These are phyloP conservation scores for Brachylomia viminalis DNA, from an alignment of 2,888 invertebrate genomes.

Conservation along the genomic window DNA sequence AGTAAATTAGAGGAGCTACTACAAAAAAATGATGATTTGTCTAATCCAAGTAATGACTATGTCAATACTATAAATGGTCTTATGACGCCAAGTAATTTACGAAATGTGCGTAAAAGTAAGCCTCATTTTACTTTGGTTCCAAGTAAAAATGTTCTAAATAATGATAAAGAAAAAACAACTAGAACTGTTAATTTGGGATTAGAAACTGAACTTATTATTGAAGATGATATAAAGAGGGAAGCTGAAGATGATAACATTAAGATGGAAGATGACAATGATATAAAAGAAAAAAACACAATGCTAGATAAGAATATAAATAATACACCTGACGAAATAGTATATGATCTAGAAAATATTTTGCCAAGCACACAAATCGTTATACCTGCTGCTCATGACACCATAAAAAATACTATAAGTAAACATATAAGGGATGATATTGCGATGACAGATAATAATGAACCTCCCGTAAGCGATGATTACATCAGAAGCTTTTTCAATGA, in stretches of 20 bases:
- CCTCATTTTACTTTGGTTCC: not conserved
- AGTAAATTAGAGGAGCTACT: slow-evolving; percentile 26
- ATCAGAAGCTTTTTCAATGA: slow-evolving; percentile 33
- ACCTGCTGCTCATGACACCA: not conserved
- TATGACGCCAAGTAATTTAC: not conserved
- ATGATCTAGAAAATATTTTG: not conserved
- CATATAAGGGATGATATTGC: not conserved
- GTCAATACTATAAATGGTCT: not conserved
- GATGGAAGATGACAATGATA: not conserved
- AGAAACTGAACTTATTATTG: slow-evolving; percentile 42
- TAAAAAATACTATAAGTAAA: not conserved
- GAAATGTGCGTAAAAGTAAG: not conserved
- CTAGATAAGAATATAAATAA: not conserved
- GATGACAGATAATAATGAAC: not conserved
- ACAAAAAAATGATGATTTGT: not conserved
- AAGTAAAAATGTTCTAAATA: slow-evolving; percentile 1
- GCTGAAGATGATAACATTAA: not conserved
- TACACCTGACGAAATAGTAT: not conserved
- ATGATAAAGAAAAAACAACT: slow-evolving; percentile 12
- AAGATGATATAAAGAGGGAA: slow-evolving; percentile 18
- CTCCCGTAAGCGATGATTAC: slow-evolving; percentile 26
- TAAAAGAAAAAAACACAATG: not conserved
- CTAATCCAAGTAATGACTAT: not conserved
- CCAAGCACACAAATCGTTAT: slow-evolving; percentile 2
- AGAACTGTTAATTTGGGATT: slow-evolving; percentile 25